Percentiles rank a stretch among this genome's conserved stretches.
Evolutionary conservation across 2,113 vertebrate genomes (phyloP).

Genomic region (Calidris pygmaea): DNA sequence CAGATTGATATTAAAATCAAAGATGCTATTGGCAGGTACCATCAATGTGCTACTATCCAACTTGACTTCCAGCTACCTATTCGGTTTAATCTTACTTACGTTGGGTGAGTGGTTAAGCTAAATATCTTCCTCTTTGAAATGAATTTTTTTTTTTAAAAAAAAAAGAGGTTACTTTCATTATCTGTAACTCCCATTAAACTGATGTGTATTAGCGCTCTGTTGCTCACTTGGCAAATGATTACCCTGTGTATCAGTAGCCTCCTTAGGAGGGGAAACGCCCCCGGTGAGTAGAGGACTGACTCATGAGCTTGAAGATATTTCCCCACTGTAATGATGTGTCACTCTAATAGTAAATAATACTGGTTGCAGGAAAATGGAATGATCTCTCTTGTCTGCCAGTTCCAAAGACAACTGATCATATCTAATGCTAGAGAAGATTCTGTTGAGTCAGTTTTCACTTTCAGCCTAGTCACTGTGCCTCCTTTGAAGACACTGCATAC

Average conservation of each 20-base stretch:
- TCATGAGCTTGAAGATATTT: not conserved
- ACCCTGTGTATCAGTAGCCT: not conserved
- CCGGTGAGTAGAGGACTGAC: not conserved
- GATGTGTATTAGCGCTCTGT: not conserved
- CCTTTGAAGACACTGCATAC: not conserved
- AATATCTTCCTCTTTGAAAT: not conserved
- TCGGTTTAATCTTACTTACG: slow-evolving; percentile 90
- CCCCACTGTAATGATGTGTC: not conserved
- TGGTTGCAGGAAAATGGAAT: not conserved
- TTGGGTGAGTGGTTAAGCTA: slow-evolving; percentile 82
- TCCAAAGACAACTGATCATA: not conserved
- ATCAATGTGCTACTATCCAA: slow-evolving; percentile 95
- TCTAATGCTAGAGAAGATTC: not conserved
- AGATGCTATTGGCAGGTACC: slow-evolving; percentile 92
- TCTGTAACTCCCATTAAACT: not conserved
- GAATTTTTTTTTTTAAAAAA: not conserved
- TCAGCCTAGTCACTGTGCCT: not conserved
- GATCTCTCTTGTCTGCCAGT: not conserved
- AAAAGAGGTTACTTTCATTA: not conserved
- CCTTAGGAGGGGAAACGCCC: not conserved
- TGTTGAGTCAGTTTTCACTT: not conserved
- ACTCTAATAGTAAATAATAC: not conserved
- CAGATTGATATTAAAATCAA: slow-evolving; percentile 96
- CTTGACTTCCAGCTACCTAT: slow-evolving; percentile 95
- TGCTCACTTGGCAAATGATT: not conserved